phyloP scores from a whole-genome alignment of 2,113 vertebrate species.

The Malurus cyaneus region DNA sequence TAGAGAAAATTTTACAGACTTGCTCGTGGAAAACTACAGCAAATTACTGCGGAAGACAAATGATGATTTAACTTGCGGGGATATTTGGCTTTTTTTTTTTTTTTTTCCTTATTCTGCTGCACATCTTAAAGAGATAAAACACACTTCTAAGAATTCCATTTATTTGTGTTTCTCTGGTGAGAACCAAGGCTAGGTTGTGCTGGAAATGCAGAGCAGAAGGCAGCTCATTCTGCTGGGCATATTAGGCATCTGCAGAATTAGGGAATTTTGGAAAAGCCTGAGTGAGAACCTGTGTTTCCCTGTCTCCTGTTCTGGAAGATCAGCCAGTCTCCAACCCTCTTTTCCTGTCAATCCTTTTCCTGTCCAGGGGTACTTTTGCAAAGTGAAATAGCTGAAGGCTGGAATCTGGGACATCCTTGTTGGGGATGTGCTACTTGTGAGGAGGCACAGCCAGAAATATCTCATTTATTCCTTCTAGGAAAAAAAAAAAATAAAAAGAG shows the following conservation, averaged over 20 bases:
- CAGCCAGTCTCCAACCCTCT: too few species aligned
- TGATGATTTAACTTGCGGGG: not conserved
- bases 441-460: not conserved
- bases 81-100: not conserved
- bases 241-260: not conserved
- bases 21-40: not conserved
- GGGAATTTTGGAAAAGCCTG: not conserved
- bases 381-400: not conserved
- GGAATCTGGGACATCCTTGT: not conserved
- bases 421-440: not conserved
- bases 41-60: not conserved
- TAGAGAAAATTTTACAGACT: not conserved
- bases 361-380: not conserved
- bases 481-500: not conserved
- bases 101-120: not conserved
- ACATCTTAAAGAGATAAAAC: not conserved
- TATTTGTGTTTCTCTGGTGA: not conserved
- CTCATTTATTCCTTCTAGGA: not conserved
- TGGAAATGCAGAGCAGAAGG: not conserved
- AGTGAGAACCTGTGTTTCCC: not conserved
- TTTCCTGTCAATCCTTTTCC: not conserved
- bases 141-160: not conserved
- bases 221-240: not conserved
- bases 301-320: not conserved
- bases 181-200: not conserved